Conservation (phyloP, 1,140 invertebrate genomes). For the Eueides isabella region DNA sequence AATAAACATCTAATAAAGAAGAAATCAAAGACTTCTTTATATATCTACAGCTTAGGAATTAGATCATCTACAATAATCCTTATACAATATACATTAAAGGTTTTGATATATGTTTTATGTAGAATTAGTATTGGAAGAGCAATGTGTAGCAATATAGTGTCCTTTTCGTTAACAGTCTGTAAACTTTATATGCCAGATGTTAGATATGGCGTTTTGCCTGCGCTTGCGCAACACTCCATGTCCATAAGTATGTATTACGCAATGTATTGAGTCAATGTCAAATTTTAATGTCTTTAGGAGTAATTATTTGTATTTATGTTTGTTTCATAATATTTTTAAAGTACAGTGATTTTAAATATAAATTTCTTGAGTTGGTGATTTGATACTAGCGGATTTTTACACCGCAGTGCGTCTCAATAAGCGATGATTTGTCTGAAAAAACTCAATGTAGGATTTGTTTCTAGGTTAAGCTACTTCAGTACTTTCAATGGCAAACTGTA, state of each 20-base stretch:
- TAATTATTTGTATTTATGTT: neutral
- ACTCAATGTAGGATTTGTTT: too few species aligned
- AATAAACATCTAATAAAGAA: neutral
- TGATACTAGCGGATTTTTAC: too few species aligned
- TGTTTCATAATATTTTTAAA: neutral
- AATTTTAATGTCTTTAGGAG: conserved; percentile 3
- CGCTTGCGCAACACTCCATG: conserved; percentile 33
- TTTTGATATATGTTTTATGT: neutral
- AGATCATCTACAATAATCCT: neutral
- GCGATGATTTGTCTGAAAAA: too few species aligned
- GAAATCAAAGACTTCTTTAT: conserved; percentile 7
- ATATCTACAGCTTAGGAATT: neutral
- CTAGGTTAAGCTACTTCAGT: too few species aligned
- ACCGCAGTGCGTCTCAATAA: too few species aligned
- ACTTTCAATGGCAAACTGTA: too few species aligned
- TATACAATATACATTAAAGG: neutral
- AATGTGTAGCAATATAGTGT: neutral
- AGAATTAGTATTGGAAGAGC: neutral
- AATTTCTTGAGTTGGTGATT: neutral
- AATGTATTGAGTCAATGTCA: conserved; percentile 6
- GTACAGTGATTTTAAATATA: neutral
- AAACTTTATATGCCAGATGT: conserved; percentile 29
- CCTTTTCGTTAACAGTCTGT: neutral
- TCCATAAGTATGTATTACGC: neutral
- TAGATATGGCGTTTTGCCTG: conserved; percentile 29